Percentiles rank a stretch among this genome's conserved stretches.
These are phyloP conservation scores for Diaprepes abbreviatus DNA, from an alignment of 2,888 invertebrate genomes.

Conservation along the genomic window DNA sequence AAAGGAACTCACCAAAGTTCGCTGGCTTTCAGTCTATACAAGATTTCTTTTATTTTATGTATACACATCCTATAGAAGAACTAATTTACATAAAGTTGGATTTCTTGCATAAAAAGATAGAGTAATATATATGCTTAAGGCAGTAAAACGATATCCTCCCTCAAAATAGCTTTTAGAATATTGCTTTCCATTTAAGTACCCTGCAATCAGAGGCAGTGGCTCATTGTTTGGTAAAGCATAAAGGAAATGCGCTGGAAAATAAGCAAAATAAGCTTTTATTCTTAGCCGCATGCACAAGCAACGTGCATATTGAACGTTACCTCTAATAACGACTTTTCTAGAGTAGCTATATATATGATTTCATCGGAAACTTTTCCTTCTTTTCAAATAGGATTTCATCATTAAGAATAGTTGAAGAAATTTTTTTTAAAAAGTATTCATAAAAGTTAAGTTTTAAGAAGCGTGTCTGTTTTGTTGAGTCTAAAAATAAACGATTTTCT, in stretches of 20 bases:
- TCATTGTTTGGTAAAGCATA: slow-evolving; percentile 26
- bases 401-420: too few relatives aligned
- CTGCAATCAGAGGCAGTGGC: slow-evolving; percentile 23
- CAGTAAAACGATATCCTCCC: slow-evolving; percentile 19
- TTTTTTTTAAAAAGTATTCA: too few relatives aligned
- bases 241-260: slow-evolving; percentile 25
- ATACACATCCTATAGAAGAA: too few relatives aligned
- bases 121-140: neutral
- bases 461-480: too few relatives aligned
- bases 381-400: too few relatives aligned
- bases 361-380: too few relatives aligned
- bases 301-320: neutral
- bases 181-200: slow-evolving; percentile 34
- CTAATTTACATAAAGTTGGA: neutral
- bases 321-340: neutral
- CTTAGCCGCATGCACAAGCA: neutral
- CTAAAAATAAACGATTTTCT: too few relatives aligned
- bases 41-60: too few relatives aligned
- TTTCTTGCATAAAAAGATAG: neutral
- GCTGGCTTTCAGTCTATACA: too few relatives aligned
- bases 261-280: slow-evolving; percentile 10
- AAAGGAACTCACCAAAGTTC: too few relatives aligned
- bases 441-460: too few relatives aligned
- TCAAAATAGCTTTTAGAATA: slow-evolving; percentile 35
- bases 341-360: too few relatives aligned